Conservation (phyloP, 1,140 invertebrate species). For the Ceratina japonica region DNA sequence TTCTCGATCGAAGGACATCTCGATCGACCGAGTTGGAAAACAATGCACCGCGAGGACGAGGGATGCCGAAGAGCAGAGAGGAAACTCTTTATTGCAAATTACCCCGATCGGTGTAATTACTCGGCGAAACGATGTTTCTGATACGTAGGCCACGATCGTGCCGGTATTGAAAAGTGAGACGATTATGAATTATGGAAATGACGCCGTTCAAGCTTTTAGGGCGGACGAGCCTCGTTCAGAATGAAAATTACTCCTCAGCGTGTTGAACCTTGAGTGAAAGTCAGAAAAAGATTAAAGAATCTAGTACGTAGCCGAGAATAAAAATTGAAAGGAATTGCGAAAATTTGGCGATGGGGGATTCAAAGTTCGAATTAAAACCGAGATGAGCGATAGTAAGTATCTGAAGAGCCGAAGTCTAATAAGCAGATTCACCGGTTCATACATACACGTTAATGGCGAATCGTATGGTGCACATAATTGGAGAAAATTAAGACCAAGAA, state of each 20-base stretch:
- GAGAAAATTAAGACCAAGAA: slow-evolving; percentile 36
- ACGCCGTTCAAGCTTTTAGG: slow-evolving; percentile 18
- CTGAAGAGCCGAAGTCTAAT: neutral
- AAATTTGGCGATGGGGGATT: neutral
- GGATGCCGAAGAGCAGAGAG: slow-evolving; percentile 35
- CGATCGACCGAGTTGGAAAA: slow-evolving; percentile 71
- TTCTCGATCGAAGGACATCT: slow-evolving; percentile 71
- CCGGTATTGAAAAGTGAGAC: slow-evolving; percentile 28
- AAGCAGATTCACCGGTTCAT: slow-evolving; percentile 10
- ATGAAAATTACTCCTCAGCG: neutral
- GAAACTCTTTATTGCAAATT: slow-evolving; percentile 58
- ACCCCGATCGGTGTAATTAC: slow-evolving; percentile 63
- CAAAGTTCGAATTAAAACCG: neutral
- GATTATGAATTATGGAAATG: slow-evolving; percentile 12
- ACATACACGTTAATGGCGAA: slow-evolving; percentile 32
- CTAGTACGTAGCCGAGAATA: no score
- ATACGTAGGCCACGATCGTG: slow-evolving; percentile 47
- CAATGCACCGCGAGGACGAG: slow-evolving; percentile 53
- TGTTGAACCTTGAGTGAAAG: neutral
- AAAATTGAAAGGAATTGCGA: no score
- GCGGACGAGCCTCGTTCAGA: slow-evolving; percentile 6
- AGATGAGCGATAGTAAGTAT: neutral
- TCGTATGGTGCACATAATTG: slow-evolving; percentile 42
- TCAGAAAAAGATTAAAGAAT: no score
- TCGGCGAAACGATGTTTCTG: slow-evolving; percentile 62